Conservation (phyloP, 1,140 invertebrate genomes). For the Euschistus heros region DNA sequence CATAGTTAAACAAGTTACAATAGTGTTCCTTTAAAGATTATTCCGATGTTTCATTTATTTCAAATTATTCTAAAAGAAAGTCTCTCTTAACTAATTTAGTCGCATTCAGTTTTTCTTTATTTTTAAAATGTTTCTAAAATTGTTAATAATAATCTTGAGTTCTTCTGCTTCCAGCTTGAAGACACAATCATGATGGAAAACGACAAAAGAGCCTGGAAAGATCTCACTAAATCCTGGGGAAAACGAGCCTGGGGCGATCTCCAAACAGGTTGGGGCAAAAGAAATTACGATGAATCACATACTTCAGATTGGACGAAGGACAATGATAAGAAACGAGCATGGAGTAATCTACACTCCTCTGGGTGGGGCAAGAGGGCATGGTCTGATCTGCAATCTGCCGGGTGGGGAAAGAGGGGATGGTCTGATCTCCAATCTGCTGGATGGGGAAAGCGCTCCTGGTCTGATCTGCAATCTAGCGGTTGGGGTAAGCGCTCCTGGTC, state of each 20-base stretch:
- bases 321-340: constrained; percentile 23
- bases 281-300: constrained; percentile 30
- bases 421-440: constrained; percentile 29
- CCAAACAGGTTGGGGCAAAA: constrained; percentile 31
- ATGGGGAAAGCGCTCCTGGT: constrained; percentile 32
- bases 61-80: too few species aligned
- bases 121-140: too few species aligned
- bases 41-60: too few species aligned
- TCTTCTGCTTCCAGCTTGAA: neutral
- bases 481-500: constrained; percentile 30
- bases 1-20: too few species aligned
- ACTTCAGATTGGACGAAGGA: constrained; percentile 29
- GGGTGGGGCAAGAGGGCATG: constrained; percentile 32
- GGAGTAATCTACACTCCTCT: constrained; percentile 29
- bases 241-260: constrained; percentile 26
- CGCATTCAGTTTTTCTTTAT: too few species aligned
- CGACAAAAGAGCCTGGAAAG: constrained; percentile 31
- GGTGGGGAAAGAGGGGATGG: constrained; percentile 32
- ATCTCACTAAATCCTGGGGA: constrained; percentile 29
- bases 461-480: constrained; percentile 29
- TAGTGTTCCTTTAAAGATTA: too few species aligned
- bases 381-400: constrained; percentile 29
- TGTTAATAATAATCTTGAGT: neutral
- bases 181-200: constrained; percentile 1
- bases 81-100: too few species aligned